Evolutionary conservation across 2,888 invertebrate genomes (phyloP), one percentile per base, ranked within the genome.

Genomic region (Diplazon laetatorius): DNA sequence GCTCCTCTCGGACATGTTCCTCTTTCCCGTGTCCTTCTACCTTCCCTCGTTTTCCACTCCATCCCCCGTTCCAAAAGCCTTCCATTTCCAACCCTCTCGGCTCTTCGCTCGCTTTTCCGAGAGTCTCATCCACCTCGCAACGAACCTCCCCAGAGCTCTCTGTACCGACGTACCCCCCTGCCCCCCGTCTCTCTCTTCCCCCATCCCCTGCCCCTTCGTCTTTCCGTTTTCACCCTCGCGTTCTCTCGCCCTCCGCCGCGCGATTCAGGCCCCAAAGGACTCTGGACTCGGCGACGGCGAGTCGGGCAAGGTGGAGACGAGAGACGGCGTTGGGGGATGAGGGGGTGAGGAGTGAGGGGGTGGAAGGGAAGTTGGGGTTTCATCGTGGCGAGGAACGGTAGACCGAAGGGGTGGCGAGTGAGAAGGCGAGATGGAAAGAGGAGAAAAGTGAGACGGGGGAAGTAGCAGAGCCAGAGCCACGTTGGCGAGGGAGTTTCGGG

Each of bases 351-450:
- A 80, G 82, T 82, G 82, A 82, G 76, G 76, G 59, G 44, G 25
- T 18, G 71, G 50, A 86, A 87, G 86, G 85, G 89, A 89, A 89
- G 89, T 90, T 89, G 89, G 86, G n/a, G 89, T 90, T 90, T 89
- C 90, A 90, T 90, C 57, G 74, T 46, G 78, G 63, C 22, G 57
- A 65, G 68, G 60, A n/a, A 63, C 44, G 69, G 72, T 42, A 30
- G 22, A 50, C 35, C 16, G 22, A n/a, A n/a, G n/a, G 62, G 35
- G 39, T 20, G 37, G 63, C 50, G 55, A 63, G 50, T 44, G 68
- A 72, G 50, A 48, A 74, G 46, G 44, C 46, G 62, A 73, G 74
- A 68, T 70, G 68, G 52, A 44, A 68, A 62, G 59, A 76, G 76
- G 70, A 74, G 70, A 62, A 71, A 68, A 78, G 80, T 69, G 73